Evolutionary conservation across 2,888 invertebrate species (phyloP).

Genomic region (Spodoptera picta): DNA sequence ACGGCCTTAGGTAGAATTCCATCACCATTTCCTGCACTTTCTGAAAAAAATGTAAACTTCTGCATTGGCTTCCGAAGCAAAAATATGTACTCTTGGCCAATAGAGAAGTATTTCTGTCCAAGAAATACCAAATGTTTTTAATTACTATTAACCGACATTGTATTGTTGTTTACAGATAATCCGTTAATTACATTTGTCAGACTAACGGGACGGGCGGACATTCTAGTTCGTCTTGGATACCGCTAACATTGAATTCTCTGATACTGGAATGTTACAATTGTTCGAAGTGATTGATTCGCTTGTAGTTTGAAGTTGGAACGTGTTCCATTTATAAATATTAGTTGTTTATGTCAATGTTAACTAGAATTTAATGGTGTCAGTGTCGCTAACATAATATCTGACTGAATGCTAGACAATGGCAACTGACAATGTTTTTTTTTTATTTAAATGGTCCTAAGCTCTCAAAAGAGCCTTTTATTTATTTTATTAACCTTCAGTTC

Average conservation of each 20-base stretch:
- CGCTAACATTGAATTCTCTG: conserved; percentile 78
- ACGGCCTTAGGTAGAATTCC: conserved; percentile 10
- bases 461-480: no score
- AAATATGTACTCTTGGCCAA: no score
- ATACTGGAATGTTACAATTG: conserved; percentile 52
- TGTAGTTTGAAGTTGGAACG: conserved; percentile 32
- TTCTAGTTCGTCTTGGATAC: conserved; percentile 82
- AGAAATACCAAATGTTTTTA: conserved; percentile 27
- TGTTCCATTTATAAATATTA: conserved; percentile 29
- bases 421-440: no score
- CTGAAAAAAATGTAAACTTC: no score
- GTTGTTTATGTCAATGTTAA: conserved; percentile 16
- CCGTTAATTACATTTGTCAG: conserved; percentile 79
- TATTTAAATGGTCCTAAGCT: no score
- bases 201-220: conserved; percentile 81
- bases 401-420: neutral
- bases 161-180: conserved; percentile 64
- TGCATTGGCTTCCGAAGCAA: no score
- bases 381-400: conserved; percentile 1
- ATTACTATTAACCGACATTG: conserved; percentile 54
- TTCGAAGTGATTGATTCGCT: conserved; percentile 42
- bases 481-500: no score
- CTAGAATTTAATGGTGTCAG: conserved; percentile 7
- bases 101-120: neutral
- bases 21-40: neutral